Evolutionary conservation across 2,797 vertebrate genomes (phyloP).

Genomic region (Anableps anableps): DNA sequence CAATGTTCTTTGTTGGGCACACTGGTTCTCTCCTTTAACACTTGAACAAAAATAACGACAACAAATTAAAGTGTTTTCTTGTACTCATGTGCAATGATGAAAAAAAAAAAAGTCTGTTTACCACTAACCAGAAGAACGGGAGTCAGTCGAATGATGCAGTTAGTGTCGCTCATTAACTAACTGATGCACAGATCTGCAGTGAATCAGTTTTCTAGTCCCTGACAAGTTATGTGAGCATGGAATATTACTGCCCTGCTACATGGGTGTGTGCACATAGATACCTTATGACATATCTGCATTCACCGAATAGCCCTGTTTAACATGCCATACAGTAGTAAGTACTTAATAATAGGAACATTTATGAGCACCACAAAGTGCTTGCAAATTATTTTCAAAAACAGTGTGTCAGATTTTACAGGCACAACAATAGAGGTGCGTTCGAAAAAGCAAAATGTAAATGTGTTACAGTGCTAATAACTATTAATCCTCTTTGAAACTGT

Average conservation of each 20-base stretch:
- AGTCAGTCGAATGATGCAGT: too few species aligned
- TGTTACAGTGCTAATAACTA: neutral
- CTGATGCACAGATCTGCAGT: conserved; percentile 40
- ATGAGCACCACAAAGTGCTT: neutral
- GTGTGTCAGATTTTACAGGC: neutral
- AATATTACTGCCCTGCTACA: conserved; percentile 15
- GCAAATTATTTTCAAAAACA: neutral
- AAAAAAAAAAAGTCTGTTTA: neutral
- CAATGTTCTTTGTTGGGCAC: too few species aligned
- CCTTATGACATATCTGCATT: neutral
- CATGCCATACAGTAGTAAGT: neutral
- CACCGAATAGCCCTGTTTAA: neutral
- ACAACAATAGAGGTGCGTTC: neutral
- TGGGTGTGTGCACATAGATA: neutral
- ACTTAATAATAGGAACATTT: neutral
- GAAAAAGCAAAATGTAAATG: neutral
- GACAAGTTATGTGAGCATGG: conserved; percentile 31
- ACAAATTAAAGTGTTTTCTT: neutral
- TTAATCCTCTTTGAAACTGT: neutral
- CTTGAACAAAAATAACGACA: neutral
- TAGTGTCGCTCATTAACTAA: conserved; percentile 40
- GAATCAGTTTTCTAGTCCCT: conserved; percentile 37
- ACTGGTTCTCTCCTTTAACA: neutral
- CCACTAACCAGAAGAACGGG: too few species aligned
- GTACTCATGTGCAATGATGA: neutral